Evolutionary conservation across 2,888 invertebrate genomes (phyloP), one percentile per base, ranked within the genome.

Genomic region (Scaeva pyrastri): DNA sequence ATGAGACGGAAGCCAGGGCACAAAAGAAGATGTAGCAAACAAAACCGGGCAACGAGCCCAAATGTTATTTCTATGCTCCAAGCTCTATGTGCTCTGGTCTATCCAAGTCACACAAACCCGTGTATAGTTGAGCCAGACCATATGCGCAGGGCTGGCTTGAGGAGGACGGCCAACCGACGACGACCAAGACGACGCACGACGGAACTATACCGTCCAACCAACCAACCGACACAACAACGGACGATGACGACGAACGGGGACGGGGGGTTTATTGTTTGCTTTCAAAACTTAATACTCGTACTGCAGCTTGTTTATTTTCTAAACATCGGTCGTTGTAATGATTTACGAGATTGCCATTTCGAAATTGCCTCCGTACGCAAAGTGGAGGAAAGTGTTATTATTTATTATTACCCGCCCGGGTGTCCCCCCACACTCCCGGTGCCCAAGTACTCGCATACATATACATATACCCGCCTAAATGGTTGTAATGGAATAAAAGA

Each of bases 251-350:
- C 31, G 31, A 31, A 31, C 12, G 16, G 12, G 26, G 70, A 31
- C 14, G 55, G 1, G 43, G 74, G 64, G 23, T 12, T 45, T 16
- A 31, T 77, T 83, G 66, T 79, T 84, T 84, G 79, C 70, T 75
- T 75, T 71, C 68, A 73, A 74, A 79, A 79, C 74, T 79, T 79
- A 79, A 84, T 84, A 79, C 60, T 60, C 60, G 39, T 60, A 60
- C 58, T 84, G 74, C 84, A 75, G 84, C 70, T 84, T 84, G 84
- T 84, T 79, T 84, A 79, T 74, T 84, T 71, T 71, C 84, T 75
- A 73, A 81, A 80, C 68, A 68, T 68, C 16, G 68, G 68, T 68
- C 76, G 79, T 68, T 48, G 66, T 50, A 68, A 81, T 85, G 85
- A 85, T 81, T 85, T 85, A 85, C 55, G 39, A 70, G 62, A 85